Base-by-base conservation (phyloP, 2,888 invertebrate species). In the Chromoteleia sp. region DNA sequence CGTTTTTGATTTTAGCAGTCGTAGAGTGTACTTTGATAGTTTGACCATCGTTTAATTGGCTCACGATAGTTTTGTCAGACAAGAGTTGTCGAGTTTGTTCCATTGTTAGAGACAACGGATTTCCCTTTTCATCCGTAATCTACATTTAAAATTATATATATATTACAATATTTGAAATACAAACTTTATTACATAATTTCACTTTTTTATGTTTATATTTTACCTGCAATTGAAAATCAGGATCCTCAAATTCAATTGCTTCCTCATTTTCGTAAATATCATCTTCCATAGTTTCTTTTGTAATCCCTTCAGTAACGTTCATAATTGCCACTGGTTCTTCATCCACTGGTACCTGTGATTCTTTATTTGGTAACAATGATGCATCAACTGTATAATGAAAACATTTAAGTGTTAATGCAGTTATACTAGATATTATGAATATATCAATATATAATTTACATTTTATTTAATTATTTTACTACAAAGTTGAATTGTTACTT, bases 91-190 rank as follows among this genome's bases (percentile, higher is more conserved):
- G 94, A 19, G 95, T 95, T 87, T 95, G 95, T 83, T 94, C 94
- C 90, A 95, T 94, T 0, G 95, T 95, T 86, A 96, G 93, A 85
- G 94, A 95, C 61, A 94, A 92, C 0, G 95, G 94, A 90, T 95
- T 95, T 21, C 95, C 95, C 67, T 94, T 93, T 87, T 94, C 94
- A 88, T 95, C 95, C 0, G 94, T 94, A 77, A 95, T 94, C 93
- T 95, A 92, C 56, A 88, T 85, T 45, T 45, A 33, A 78, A 19
- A 29, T 73, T 21, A 6, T 45, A 45, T 15, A 4, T 15, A 21
- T 43, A 43, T 6, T 25, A 33, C 7, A 21, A 19, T 12, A 58
- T 14, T 56, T 17, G 3, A 71, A 33, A 58, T 61, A 59, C 33
- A 58, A 29, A 59, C 36, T 50, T 73, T 15, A 17, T 54, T 4